These are phyloP conservation scores for Camarhynchus parvulus DNA, from an alignment of 2,113 vertebrate species.

Conservation along the genomic window DNA sequence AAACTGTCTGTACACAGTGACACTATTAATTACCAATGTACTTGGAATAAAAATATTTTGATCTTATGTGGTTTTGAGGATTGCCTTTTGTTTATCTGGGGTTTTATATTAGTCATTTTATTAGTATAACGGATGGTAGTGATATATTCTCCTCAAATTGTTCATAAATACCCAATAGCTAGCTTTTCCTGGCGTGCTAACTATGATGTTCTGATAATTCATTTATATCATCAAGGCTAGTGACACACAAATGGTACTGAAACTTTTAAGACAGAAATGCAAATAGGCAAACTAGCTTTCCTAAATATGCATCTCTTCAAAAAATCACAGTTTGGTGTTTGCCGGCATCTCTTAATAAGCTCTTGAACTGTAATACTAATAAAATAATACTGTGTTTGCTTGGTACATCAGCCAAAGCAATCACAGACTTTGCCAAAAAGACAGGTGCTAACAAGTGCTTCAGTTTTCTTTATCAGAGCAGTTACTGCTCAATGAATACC, in stretches of 20 bases:
- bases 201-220: slow-evolving; percentile 34
- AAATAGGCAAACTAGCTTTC: neutral
- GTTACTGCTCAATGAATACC: neutral
- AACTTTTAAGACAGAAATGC: neutral
- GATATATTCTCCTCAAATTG: slow-evolving; percentile 11
- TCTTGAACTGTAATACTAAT: neutral
- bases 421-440: slow-evolving; percentile 4
- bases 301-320: neutral
- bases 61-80: neutral
- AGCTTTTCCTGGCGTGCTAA: neutral
- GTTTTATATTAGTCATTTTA: neutral
- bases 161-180: slow-evolving; percentile 22
- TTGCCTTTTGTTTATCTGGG: neutral
- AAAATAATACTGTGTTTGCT: neutral
- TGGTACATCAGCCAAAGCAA: slow-evolving; percentile 18
- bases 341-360: neutral
- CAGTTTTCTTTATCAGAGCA: slow-evolving; percentile 25
- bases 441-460: slow-evolving; percentile 1
- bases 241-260: neutral
- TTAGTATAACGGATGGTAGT: slow-evolving; percentile 3
- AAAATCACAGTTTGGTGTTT: neutral
- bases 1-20: neutral
- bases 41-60: neutral
- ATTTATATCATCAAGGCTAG: neutral
- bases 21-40: neutral